phyloP scores from a whole-genome alignment of 2,797 vertebrate genomes.

The Pelobates cultripes region DNA sequence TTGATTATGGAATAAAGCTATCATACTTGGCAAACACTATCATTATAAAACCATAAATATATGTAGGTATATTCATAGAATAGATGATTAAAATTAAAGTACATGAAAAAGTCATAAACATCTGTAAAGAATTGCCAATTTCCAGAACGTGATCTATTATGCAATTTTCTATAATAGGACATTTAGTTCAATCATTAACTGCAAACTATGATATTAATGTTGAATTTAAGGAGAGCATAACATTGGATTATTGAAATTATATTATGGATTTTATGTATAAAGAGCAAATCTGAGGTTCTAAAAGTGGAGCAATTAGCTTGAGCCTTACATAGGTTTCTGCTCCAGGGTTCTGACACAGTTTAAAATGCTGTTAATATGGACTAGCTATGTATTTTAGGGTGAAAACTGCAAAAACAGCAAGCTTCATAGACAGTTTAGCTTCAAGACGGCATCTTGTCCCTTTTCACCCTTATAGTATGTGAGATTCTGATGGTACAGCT shows the following conservation, averaged over 20 bases:
- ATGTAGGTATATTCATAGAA: constrained; percentile 11
- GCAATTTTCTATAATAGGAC: neutral
- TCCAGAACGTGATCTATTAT: constrained; percentile 26
- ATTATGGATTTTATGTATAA: too few relatives aligned
- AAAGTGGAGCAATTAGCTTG: too few relatives aligned
- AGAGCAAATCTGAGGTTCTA: too few relatives aligned
- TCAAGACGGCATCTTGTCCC: neutral
- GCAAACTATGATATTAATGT: neutral
- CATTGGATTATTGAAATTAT: too few relatives aligned
- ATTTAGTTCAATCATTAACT: neutral
- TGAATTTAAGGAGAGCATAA: constrained; percentile 15
- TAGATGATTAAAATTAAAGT: neutral
- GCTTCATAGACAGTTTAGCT: neutral
- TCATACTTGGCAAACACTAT: neutral
- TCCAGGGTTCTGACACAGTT: too few relatives aligned
- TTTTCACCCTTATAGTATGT: neutral
- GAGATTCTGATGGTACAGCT: constrained; percentile 5
- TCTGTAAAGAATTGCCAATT: constrained; percentile 7
- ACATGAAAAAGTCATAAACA: neutral
- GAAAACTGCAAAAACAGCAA: too few relatives aligned
- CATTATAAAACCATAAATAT: constrained; percentile 15
- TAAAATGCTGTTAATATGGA: too few relatives aligned
- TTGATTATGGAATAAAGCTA: neutral
- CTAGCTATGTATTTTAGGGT: too few relatives aligned
- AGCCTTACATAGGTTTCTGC: too few relatives aligned